A percentile compares a stretch with the other conserved stretches of the same genome.
Conservation (phyloP, 1,140 invertebrate genomes). For the Anoplophora glabripennis region DNA sequence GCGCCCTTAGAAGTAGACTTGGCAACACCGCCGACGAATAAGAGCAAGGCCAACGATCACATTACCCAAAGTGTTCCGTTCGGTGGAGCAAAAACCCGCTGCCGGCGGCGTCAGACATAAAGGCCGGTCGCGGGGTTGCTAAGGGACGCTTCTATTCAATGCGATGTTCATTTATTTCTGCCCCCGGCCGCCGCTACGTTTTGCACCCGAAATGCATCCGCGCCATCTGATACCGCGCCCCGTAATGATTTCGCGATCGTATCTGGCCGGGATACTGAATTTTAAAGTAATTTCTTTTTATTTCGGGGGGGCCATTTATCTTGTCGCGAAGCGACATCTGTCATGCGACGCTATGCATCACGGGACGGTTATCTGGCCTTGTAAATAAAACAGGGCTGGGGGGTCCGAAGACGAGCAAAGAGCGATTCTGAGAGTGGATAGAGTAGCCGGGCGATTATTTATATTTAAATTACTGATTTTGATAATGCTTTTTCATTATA, state of each 20-base stretch:
- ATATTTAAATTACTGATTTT: no score
- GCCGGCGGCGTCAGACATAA: slow-evolving; percentile 15
- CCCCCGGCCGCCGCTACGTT: slow-evolving; percentile 17
- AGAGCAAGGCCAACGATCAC: slow-evolving; percentile 10
- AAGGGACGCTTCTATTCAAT: slow-evolving; percentile 31
- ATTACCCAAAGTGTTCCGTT: slow-evolving; percentile 2
- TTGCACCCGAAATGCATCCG: slow-evolving; percentile 19
- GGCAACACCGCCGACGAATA: neutral
- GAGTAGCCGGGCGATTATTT: no score
- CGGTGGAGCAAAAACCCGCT: slow-evolving; percentile 2
- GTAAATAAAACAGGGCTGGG: no score
- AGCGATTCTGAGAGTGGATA: no score
- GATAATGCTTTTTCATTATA: no score
- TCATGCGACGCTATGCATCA: neutral
- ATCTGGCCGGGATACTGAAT: slow-evolving; percentile 19
- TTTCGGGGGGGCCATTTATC: slow-evolving; percentile 6
- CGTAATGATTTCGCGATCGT: slow-evolving; percentile 22
- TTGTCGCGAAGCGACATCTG: slow-evolving; percentile 1
- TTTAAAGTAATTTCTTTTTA: slow-evolving; percentile 24
- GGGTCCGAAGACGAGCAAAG: no score
- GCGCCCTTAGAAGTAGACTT: no score
- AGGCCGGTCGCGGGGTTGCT: slow-evolving; percentile 22
- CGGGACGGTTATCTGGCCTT: no score
- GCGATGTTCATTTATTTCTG: slow-evolving; percentile 29
- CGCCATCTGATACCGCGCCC: slow-evolving; percentile 24